Percentiles rank a stretch among this genome's conserved stretches.
These are phyloP conservation scores for Isotomurus palustris DNA, from an alignment of 2,888 invertebrate genomes.

Conservation along the genomic window DNA sequence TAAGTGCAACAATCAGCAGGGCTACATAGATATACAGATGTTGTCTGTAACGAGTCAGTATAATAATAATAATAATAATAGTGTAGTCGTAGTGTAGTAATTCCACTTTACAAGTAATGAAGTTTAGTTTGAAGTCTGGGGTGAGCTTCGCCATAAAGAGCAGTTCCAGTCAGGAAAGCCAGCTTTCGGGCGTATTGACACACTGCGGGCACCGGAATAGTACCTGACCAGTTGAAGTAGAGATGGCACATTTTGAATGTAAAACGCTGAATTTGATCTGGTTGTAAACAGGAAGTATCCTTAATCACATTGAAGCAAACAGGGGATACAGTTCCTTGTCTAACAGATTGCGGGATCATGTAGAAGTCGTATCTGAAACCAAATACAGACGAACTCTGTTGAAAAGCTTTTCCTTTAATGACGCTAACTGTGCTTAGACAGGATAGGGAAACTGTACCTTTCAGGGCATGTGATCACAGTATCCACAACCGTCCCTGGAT, in stretches of 20 bases:
- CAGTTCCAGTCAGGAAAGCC: slow-evolving; percentile 51
- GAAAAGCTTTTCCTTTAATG: no score
- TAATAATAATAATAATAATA: no score
- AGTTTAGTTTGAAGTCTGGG: neutral
- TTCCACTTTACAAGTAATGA: slow-evolving; percentile 14
- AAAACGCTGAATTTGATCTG: slow-evolving; percentile 73
- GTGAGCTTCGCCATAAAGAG: slow-evolving; percentile 4
- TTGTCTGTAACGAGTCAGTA: no score
- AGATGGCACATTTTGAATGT: slow-evolving; percentile 82
- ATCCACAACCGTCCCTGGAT: slow-evolving; percentile 83
- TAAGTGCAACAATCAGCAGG: no score
- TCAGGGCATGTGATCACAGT: slow-evolving; percentile 73
- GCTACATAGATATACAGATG: no score
- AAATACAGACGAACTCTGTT: no score
- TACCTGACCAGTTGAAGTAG: slow-evolving; percentile 82
- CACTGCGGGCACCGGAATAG: slow-evolving; percentile 54
- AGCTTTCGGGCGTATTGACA: slow-evolving; percentile 57
- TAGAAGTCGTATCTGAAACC: slow-evolving; percentile 77
- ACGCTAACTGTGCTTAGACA: no score
- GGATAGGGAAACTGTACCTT: slow-evolving; percentile 52
- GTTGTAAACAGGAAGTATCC: slow-evolving; percentile 63
- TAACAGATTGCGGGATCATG: slow-evolving; percentile 77
- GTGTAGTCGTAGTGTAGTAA: no score
- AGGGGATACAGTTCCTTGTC: slow-evolving; percentile 85
- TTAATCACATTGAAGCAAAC: slow-evolving; percentile 82